A percentile compares a stretch with the other conserved stretches of the same genome.
These are phyloP conservation scores for Lepidocolaptes lacrymiger DNA, from an alignment of 2,797 vertebrate genomes.

Conservation along the genomic window DNA sequence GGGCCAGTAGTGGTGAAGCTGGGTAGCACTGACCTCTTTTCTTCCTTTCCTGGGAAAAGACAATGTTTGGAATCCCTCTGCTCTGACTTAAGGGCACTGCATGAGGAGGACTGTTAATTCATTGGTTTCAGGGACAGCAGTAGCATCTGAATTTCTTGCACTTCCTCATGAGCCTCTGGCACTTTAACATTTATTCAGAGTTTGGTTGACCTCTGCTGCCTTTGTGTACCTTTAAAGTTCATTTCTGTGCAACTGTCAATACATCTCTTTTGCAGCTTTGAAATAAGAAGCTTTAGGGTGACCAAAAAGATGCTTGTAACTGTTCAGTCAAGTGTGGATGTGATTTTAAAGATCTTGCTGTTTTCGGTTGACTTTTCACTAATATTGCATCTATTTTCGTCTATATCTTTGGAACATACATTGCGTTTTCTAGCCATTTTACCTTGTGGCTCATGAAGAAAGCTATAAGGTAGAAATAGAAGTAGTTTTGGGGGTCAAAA, in stretches of 20 bases:
- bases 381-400: background rate
- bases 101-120: background rate
- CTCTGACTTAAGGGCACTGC: background rate
- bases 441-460: background rate
- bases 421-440: background rate
- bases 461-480: background rate
- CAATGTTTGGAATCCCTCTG: background rate
- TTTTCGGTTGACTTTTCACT: constrained; percentile 42
- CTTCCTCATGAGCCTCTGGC: constrained; percentile 15
- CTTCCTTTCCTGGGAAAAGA: background rate
- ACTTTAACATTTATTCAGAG: constrained; percentile 50
- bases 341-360: background rate
- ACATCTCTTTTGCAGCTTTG: background rate
- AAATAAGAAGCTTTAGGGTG: constrained; percentile 46
- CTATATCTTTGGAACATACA: background rate
- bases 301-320: background rate
- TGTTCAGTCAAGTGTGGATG: constrained; percentile 12
- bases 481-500: background rate
- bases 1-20: background rate
- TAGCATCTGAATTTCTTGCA: background rate
- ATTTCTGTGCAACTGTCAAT: constrained; percentile 55
- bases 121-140: background rate
- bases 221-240: constrained; percentile 58
- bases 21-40: background rate
- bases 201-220: constrained; percentile 44